Conservation (phyloP, 53 echinoderm and acorn worm species). For the Mesocentrotus franciscanus region DNA sequence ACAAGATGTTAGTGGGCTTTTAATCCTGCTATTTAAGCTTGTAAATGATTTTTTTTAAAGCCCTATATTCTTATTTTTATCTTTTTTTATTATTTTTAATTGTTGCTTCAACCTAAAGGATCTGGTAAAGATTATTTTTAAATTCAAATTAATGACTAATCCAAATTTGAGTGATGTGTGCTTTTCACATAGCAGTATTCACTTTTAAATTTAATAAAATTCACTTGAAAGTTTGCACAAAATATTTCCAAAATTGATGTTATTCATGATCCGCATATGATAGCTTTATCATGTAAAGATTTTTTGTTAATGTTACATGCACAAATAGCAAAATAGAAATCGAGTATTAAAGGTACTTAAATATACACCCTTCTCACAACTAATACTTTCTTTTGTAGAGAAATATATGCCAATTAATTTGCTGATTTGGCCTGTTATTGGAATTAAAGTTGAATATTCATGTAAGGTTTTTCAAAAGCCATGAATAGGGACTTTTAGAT, state of each 20-base stretch:
- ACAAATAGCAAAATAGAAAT: background rate
- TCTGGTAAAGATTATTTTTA: slow-evolving; percentile 6
- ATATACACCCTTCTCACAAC: too few species aligned
- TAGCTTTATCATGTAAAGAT: background rate
- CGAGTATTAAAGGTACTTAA: too few species aligned
- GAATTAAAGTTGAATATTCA: too few species aligned
- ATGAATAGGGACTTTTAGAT: background rate
- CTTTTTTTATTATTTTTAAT: background rate
- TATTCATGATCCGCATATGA: too few species aligned
- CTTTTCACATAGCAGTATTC: background rate
- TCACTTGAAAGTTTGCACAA: background rate
- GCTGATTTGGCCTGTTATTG: too few species aligned
- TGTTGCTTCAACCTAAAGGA: background rate
- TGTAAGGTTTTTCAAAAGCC: background rate
- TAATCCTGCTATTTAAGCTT: background rate
- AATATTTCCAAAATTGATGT: background rate
- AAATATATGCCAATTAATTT: too few species aligned
- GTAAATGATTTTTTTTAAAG: background rate
- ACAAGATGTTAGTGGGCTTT: background rate
- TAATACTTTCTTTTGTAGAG: too few species aligned
- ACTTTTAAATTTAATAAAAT: too few species aligned
- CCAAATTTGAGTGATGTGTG: slow-evolving; percentile 37
- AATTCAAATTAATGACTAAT: background rate
- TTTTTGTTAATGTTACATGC: too few species aligned
- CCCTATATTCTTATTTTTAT: background rate